phyloP scores from a whole-genome alignment of 2,888 invertebrate genomes.

The Noctua janthe region DNA sequence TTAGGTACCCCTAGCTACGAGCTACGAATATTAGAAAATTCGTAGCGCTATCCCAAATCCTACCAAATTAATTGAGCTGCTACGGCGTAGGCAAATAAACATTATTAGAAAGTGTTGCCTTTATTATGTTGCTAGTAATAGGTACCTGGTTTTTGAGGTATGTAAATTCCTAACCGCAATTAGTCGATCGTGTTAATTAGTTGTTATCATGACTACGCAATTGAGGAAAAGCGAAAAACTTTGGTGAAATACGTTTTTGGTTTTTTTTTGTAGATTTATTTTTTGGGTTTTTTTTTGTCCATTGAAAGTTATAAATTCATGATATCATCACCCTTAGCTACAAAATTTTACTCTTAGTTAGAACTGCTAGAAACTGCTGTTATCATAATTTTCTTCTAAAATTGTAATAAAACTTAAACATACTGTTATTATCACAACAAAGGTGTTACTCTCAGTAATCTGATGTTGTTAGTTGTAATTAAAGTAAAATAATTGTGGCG shows the following conservation, averaged over 20 bases:
- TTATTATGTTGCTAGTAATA: not conserved
- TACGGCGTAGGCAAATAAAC: conserved; percentile 12
- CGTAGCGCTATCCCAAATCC: not conserved
- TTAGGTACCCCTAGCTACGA: not conserved
- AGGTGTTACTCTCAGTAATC: conserved; percentile 1
- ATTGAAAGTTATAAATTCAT: not conserved
- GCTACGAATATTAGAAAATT: not conserved
- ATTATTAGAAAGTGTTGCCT: not conserved
- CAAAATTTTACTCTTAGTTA: not conserved
- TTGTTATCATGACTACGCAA: not conserved
- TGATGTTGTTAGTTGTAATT: not conserved
- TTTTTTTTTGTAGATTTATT: too few relatives aligned
- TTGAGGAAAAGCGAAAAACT: not conserved
- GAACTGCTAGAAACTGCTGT: too few relatives aligned
- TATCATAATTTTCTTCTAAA: not conserved
- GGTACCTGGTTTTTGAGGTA: not conserved
- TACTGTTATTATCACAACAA: not conserved
- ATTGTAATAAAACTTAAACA: not conserved
- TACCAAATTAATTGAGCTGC: not conserved
- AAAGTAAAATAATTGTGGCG: not conserved
- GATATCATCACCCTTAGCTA: not conserved
- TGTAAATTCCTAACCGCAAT: conserved; percentile 2
- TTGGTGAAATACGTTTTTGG: not conserved
- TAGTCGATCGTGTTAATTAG: not conserved
- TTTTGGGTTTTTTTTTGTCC: not conserved